phyloP scores from a whole-genome alignment of 2,888 invertebrate genomes.

The Minunthozetes semirufus region DNA sequence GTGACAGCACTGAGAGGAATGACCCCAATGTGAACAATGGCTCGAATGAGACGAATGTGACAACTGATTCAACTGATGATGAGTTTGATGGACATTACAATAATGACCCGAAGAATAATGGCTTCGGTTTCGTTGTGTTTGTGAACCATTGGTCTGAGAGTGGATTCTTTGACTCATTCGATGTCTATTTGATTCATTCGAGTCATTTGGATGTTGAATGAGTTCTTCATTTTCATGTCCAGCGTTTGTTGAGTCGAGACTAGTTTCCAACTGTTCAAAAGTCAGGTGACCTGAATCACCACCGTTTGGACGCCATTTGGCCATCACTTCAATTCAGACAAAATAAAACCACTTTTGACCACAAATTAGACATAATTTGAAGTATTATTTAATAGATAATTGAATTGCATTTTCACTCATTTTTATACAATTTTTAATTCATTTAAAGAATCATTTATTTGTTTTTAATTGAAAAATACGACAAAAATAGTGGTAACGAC shows the following conservation, averaged over 20 bases:
- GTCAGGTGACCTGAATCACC: conserved; percentile 6
- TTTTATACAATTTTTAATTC: too few species aligned
- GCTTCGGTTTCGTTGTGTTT: conserved; percentile 1
- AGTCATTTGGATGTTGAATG: not conserved
- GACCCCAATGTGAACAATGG: not conserved
- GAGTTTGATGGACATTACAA: not conserved
- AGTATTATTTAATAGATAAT: too few species aligned
- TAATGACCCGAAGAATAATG: conserved; percentile 3
- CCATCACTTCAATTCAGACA: not conserved
- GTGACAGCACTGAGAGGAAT: not conserved
- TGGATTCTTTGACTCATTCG: not conserved
- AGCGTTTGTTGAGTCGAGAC: not conserved
- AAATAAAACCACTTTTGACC: not conserved
- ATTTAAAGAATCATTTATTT: too few species aligned
- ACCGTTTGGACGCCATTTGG: conserved; percentile 7
- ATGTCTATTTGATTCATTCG: not conserved
- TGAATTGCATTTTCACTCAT: too few species aligned
- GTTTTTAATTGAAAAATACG: too few species aligned
- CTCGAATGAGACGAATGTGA: not conserved
- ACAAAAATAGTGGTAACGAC: too few species aligned
- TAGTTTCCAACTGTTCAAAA: conserved; percentile 18
- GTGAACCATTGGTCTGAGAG: not conserved
- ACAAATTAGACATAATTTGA: not conserved
- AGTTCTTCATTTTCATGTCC: conserved; percentile 19
- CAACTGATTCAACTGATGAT: not conserved